Evolutionary conservation across 2,113 vertebrate genomes (phyloP).

Genomic region (Phalacrocorax aristotelis): DNA sequence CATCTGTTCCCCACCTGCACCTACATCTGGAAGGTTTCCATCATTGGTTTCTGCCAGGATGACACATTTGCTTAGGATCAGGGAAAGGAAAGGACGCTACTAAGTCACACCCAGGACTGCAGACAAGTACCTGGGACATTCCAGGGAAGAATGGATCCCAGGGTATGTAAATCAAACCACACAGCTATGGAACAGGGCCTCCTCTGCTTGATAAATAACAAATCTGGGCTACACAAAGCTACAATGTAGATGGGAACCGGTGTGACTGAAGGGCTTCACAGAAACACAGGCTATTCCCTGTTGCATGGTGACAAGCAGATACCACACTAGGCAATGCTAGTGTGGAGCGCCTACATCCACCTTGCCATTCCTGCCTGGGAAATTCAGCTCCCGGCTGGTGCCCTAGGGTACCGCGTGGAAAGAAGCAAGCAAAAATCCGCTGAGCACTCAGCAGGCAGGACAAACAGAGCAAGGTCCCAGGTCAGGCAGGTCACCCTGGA

Average conservation of each 20-base stretch:
- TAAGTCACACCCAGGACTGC: neutral
- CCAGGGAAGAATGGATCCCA: neutral
- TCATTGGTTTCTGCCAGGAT: neutral
- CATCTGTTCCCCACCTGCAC: neutral
- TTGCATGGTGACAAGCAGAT: too few species aligned
- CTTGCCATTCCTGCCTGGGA: neutral
- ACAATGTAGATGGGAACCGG: fast-evolving
- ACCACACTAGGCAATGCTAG: neutral
- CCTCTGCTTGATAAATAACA: neutral
- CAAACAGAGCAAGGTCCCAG: neutral
- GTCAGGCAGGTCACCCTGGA: neutral
- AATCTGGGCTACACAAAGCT: neutral
- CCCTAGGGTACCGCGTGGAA: neutral
- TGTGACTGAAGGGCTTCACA: neutral
- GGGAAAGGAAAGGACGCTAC: neutral
- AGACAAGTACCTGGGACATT: neutral
- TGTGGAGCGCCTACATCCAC: neutral
- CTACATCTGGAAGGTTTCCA: neutral
- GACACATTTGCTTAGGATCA: neutral
- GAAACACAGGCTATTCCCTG: neutral
- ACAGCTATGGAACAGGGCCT: neutral
- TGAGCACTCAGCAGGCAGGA: neutral
- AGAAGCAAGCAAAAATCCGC: neutral
- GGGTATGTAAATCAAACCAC: neutral
- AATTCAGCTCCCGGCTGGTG: too few species aligned